Evolutionary conservation across 2,113 vertebrate genomes (phyloP).

Genomic region (Ondatra zibethicus): DNA sequence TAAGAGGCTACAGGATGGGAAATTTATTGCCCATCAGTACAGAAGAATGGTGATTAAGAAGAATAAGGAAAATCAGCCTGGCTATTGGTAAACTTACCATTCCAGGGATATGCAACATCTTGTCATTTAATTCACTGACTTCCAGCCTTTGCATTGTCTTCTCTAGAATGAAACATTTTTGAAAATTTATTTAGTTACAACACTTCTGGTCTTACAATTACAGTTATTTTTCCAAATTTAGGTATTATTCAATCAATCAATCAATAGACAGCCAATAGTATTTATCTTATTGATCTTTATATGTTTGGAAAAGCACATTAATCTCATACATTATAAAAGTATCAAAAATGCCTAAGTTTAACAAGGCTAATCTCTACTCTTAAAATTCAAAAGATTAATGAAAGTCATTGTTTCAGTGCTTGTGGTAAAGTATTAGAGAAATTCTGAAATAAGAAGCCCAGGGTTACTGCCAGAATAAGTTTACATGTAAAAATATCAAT

Average conservation of each 20-base stretch:
- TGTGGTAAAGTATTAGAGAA: not conserved
- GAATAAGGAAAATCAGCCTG: not conserved
- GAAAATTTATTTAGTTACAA: not conserved
- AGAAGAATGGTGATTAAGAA: not conserved
- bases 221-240: constrained; percentile 56
- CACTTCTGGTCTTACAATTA: not conserved
- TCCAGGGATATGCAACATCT: not conserved
- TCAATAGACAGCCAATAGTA: constrained; percentile 1
- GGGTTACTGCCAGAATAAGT: not conserved
- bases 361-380: not conserved
- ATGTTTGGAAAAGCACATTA: not conserved
- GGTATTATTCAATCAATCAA: constrained; percentile 23
- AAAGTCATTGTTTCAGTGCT: not conserved
- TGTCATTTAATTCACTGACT: not conserved
- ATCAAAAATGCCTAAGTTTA: not conserved
- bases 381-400: constrained; percentile 27
- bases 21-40: constrained; percentile 6
- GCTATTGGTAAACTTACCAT: not conserved
- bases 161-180: not conserved
- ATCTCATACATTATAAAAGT: not conserved
- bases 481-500: not conserved
- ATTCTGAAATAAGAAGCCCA: not conserved
- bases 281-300: constrained; percentile 6
- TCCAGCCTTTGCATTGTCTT: not conserved
- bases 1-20: not conserved